Base-by-base conservation (phyloP, 2,888 invertebrate species). In the Rosalia funebris region DNA sequence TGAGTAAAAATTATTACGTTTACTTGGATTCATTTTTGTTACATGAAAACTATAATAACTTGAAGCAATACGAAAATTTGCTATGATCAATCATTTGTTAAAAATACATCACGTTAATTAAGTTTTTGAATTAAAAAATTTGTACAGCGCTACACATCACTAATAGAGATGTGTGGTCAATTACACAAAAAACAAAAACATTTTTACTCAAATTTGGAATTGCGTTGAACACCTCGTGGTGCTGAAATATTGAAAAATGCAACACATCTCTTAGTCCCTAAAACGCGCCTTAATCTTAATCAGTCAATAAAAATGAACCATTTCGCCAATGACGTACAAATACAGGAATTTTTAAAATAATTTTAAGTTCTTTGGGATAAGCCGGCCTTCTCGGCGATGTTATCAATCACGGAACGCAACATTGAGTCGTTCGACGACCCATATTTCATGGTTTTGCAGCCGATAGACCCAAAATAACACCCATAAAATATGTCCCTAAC, bases 361-460 rank as follows among this genome's bases (percentile, higher is more conserved):
- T 58, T 34, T 57, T 57, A 57, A 41, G 20, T 37, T 57, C 57
- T 61, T 46, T 46, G 56, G 47, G 57, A 65, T 19, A 74, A 62
- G 15, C 86, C 87, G 57, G 87, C 85, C 81, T 84, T 87, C 69
- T 86, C 86, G 10, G 85, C 86, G 68, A 87, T 82, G 63, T 84
- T 86, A 53, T 85, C 85, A 34, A 87, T 74, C 15, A 87, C 71
- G 57, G 83, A 82, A 17, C 85, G 82, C 14, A 87, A 71, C 36
- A n/a, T n/a, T n/a, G n/a, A n/a, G n/a, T n/a, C n/a, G n/a, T n/a
- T n/a, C n/a, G 83, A 81, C 17, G 82, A 78, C 50, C 84, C 82
- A 68, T 82, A 82, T 68, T 82, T 83, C 64, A 84, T 81, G 37
- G 84, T 85, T 60, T 86, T 82, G 5, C 84, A 82, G 53, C 84